Conservation (phyloP, 1,140 invertebrate species). For the Dendrolimus kikuchii region DNA sequence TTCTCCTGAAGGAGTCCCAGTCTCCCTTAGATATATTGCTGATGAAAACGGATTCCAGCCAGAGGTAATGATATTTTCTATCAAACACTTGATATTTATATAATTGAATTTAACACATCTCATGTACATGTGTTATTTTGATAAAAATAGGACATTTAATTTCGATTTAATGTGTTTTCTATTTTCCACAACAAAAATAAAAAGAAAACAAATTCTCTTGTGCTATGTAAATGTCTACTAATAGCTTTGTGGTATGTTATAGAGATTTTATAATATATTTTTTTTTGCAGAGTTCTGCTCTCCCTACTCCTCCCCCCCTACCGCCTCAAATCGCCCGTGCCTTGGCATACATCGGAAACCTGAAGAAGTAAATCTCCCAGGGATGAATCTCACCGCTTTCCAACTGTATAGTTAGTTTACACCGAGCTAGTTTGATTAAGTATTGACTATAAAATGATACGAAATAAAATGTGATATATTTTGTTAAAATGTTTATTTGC, state of each 20-base stretch:
- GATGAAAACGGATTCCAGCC: constrained; percentile 75
- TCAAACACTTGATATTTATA: too few species aligned
- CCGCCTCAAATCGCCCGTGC: constrained; percentile 63
- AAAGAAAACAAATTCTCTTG: not conserved
- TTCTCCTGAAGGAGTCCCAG: constrained; percentile 39
- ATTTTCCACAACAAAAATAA: not conserved
- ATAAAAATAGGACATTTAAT: not conserved
- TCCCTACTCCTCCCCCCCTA: constrained; percentile 65
- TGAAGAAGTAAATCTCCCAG: constrained; percentile 13
- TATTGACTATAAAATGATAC: constrained; percentile 2
- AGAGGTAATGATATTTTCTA: constrained; percentile 5
- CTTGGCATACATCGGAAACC: constrained; percentile 44
- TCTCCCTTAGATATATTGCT: constrained; percentile 66
- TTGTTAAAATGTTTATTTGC: constrained; percentile 5
- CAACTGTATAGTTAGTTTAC: constrained; percentile 9
- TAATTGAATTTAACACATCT: too few species aligned
- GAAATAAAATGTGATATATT: constrained; percentile 3
- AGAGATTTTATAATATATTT: constrained; percentile 3
- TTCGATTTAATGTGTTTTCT: not conserved
- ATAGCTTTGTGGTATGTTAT: too few species aligned
- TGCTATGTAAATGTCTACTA: not conserved
- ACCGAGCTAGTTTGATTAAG: constrained; percentile 4
- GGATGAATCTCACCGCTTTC: constrained; percentile 9
- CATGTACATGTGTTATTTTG: too few species aligned
- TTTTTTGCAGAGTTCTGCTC: constrained; percentile 51